Conservation (phyloP, 2,888 invertebrate species). For the Eubasilissa splendida region DNA sequence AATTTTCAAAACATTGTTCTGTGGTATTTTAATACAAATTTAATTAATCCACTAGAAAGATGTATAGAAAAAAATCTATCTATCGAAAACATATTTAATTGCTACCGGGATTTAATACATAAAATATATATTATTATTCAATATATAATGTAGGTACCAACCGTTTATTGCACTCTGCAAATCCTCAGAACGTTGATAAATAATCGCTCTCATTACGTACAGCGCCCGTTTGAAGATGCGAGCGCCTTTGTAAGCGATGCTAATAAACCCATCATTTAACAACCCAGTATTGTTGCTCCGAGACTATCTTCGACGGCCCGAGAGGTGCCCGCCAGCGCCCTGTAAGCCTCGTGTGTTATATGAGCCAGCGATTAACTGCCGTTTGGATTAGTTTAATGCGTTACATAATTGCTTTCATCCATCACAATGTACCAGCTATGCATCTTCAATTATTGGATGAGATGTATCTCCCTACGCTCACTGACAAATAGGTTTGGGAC, state of each 20-base stretch:
- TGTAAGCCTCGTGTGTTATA: conserved; percentile 18
- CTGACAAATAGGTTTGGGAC: conserved; percentile 20
- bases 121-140: too few relatives aligned
- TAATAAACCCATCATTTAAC: conserved; percentile 14
- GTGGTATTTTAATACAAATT: too few relatives aligned
- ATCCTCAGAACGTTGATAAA: neutral
- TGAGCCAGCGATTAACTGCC: conserved; percentile 52
- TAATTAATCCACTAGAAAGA: too few relatives aligned
- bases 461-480: neutral
- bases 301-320: conserved; percentile 1
- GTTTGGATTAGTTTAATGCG: conserved; percentile 54
- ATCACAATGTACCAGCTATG: conserved; percentile 50
- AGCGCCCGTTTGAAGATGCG: neutral
- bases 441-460: conserved; percentile 31
- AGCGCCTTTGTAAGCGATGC: neutral
- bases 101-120: too few relatives aligned
- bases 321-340: conserved; percentile 12
- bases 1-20: too few relatives aligned
- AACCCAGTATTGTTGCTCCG: neutral
- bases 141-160: too few relatives aligned
- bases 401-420: conserved; percentile 57
- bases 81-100: too few relatives aligned
- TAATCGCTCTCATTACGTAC: conserved; percentile 1
- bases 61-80: too few relatives aligned
- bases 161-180: neutral